These are phyloP conservation scores for Platysternon megacephalum DNA, from an alignment of 2,113 vertebrate species.

Conservation along the genomic window DNA sequence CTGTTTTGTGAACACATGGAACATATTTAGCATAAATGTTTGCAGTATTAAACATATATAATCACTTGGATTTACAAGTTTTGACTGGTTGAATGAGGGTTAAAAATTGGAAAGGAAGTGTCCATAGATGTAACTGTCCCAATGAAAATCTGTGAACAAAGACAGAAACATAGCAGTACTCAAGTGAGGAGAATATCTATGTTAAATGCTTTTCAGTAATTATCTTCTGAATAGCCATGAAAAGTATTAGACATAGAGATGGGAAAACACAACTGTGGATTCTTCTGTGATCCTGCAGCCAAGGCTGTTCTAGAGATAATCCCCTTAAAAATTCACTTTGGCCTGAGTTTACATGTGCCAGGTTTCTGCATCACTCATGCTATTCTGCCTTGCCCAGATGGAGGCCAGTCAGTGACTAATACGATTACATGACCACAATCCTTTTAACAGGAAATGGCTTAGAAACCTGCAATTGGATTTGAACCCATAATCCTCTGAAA, in stretches of 20 bases:
- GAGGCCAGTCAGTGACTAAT: slow-evolving; percentile 47
- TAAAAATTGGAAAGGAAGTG: not conserved
- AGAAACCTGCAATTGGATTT: slow-evolving; percentile 67
- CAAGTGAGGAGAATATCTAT: not conserved
- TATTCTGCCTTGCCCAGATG: slow-evolving; percentile 49
- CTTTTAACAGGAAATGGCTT: slow-evolving; percentile 61
- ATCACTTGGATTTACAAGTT: not conserved
- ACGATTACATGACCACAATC: slow-evolving; percentile 46
- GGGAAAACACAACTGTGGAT: not conserved
- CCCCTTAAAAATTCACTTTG: slow-evolving; percentile 60
- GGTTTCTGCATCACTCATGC: slow-evolving; percentile 46
- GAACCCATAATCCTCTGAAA: slow-evolving; percentile 45
- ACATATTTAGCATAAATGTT: not conserved
- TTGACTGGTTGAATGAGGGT: not conserved
- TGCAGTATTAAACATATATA: not conserved
- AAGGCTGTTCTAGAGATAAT: slow-evolving; percentile 54
- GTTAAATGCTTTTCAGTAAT: slow-evolving; percentile 23
- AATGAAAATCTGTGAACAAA: not conserved
- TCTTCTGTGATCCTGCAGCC: slow-evolving; percentile 41
- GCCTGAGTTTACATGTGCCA: slow-evolving; percentile 28
- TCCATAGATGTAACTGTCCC: not conserved
- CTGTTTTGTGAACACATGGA: not conserved
- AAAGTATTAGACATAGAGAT: slow-evolving; percentile 56
- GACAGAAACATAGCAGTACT: not conserved
- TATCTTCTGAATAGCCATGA: slow-evolving; percentile 36